phyloP scores from a whole-genome alignment of 1,140 invertebrate genomes.

The Ericerus pela region DNA sequence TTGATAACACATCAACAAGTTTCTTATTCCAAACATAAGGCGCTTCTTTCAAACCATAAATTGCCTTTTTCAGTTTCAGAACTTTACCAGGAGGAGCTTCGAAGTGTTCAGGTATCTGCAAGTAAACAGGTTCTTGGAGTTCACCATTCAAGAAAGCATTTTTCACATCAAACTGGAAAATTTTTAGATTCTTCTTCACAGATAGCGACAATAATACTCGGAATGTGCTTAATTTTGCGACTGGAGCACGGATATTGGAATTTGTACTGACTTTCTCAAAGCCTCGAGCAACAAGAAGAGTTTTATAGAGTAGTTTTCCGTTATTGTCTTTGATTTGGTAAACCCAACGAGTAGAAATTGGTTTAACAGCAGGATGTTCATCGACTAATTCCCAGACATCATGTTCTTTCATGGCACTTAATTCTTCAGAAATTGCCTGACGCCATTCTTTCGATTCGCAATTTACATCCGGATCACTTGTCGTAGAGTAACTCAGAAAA shows the following conservation, averaged over 20 bases:
- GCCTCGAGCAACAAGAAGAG: conserved; percentile 22
- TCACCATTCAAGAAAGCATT: conserved; percentile 13
- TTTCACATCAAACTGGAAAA: conserved; percentile 13
- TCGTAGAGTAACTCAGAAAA: not conserved
- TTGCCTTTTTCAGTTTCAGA: conserved; percentile 14
- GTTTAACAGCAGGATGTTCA: conserved; percentile 2
- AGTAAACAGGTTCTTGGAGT: conserved; percentile 3
- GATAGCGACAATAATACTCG: not conserved
- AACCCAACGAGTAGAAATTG: conserved; percentile 20
- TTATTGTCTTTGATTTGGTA: conserved; percentile 16
- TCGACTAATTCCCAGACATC: conserved; percentile 14
- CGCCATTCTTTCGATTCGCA: conserved; percentile 16
- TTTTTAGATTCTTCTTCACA: not conserved
- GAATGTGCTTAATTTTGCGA: conserved; percentile 12
- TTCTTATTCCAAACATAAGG: conserved; percentile 9
- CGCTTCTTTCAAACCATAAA: conserved; percentile 13
- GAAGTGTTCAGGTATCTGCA: conserved; percentile 15
- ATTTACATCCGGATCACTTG: not conserved
- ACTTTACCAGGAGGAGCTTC: not conserved
- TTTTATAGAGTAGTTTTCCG: conserved; percentile 19
- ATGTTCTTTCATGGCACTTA: conserved; percentile 15
- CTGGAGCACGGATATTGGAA: conserved; percentile 19
- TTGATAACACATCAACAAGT: not conserved
- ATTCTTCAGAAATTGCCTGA: conserved; percentile 20
- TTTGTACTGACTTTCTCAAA: conserved; percentile 15